Base-by-base conservation (phyloP, 1,140 invertebrate species). In the Sycobia sp. region DNA sequence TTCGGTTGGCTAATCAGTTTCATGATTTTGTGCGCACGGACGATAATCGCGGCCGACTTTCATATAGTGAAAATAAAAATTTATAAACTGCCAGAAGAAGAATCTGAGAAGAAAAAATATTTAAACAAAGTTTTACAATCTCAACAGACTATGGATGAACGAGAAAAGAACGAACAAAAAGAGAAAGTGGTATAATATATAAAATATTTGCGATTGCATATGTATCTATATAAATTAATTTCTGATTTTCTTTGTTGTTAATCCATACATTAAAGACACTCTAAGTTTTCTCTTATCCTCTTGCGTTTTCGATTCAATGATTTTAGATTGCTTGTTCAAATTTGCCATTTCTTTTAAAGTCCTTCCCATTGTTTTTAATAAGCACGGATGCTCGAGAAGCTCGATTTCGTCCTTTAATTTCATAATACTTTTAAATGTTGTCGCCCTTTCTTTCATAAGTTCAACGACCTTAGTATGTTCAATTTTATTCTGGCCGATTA, bases 1-100 rank as follows among this genome's bases (percentile, higher is more conserved):
- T 70, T 59, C 18, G 66, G 65, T 58, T 78, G 72, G 73, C 39
- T 69, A 18, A 32, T 20, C 3, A 65, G 67, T 14, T 62, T 72
- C 3, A 2, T 57, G 4, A 36, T 69, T 51, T 46, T 75, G 29
- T 11, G 69, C 13, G 16, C 72, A 3, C 69, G 71, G 13, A 29
- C 71, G 25, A 34, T 70, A 16, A 44, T n/a, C 4, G 8, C 62
- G 10, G 47, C 32, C 11, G 70, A 77, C 29, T 77, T 77, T 29
- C 60, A 25, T 20, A 44, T 73, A 16, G 36, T 73, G 18, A 69
- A 50, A 41, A 53, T 74, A 10, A 67, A 34, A 29, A 60, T 75
- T 14, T 73, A 70, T 36, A 49, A 67, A 56, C 16, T 71, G 18
- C 53, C 69, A 9, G 13, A 47, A 32, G 36, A 13, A 14, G 11